Base-by-base conservation (phyloP, 2,888 invertebrate genomes). In the Ephialtes manifestator region DNA sequence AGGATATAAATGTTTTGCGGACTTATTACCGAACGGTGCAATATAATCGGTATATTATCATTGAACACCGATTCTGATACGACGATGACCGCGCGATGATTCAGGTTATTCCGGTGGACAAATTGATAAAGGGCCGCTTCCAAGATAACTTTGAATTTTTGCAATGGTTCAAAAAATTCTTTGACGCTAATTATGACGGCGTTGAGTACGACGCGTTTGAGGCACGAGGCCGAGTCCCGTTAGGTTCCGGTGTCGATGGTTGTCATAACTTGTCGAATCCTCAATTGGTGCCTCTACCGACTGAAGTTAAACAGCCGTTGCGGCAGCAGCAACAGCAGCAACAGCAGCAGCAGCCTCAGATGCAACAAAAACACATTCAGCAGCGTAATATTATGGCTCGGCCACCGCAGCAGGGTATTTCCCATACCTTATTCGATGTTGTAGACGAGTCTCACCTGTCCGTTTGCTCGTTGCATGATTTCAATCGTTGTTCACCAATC, bases 91-190 rank as follows among this genome's bases (percentile, higher is more conserved):
- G 46, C 72, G 63, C 72, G n/a, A 67, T 83, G 31, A 76, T 95
- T 90, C 96, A 99, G 99, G 98, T 99, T 94, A 99, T 99, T 95
- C 99, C 99, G 89, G 99, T 99, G 95, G 99, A 99, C 95, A 98
- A 97, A 95, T 96, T 99, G 95, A 98, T 99, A 94, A 99, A 99
- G 95, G 99, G 99, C 93, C 97, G 99, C 94, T 99, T 99, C 95
- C 99, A 99, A 96, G 99, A 99, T 96, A 99, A 99, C 96, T 99
- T 99, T 96, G 99, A 99, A 95, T 99, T 99, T 96, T 97, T 99
- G 92, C 99, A 99, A 96, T 99, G 99, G 99, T 99, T 99, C 96
- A 99, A 99, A 96, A 99, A 99, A 95, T 99, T 99, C 96, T 99
- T 99, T 95, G 99, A 99, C 95, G 99, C 99, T 90, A 99, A 99